Conservation (phyloP, 2,888 invertebrate genomes). For the Melieria crassipennis region DNA sequence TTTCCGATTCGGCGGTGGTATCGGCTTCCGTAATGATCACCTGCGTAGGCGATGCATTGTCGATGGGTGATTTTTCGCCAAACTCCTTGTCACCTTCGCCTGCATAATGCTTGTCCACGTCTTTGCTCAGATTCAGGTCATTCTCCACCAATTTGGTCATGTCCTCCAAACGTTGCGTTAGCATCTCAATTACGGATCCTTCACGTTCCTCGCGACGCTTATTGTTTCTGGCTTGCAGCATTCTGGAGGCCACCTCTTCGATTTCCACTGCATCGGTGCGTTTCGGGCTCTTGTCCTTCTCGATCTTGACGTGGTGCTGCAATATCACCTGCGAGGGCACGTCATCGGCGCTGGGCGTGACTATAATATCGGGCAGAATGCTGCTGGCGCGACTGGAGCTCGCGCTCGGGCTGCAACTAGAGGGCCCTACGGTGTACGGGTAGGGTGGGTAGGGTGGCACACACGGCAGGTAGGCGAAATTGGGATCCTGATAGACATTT, state of each 20-base stretch:
- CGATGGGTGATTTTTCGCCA: constrained; percentile 53
- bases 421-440: constrained; percentile 52
- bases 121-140: constrained; percentile 52
- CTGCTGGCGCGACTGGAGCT: constrained; percentile 56
- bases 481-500: constrained; percentile 36
- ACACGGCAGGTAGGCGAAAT: constrained; percentile 45
- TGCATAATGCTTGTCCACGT: constrained; percentile 52
- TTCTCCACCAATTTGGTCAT: constrained; percentile 52
- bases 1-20: constrained; percentile 19
- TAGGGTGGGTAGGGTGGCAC: constrained; percentile 45
- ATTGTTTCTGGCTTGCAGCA: constrained; percentile 26
- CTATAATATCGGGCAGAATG: constrained; percentile 61
- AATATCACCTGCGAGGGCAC: constrained; percentile 55
- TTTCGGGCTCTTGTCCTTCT: constrained; percentile 48
- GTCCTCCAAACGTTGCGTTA: constrained; percentile 56
- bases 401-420: constrained; percentile 53
- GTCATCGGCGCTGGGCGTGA: constrained; percentile 62
- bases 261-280: constrained; percentile 52
- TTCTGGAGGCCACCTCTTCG: constrained; percentile 45
- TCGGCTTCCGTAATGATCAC: constrained; percentile 32
- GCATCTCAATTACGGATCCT: constrained; percentile 55
- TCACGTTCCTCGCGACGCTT: constrained; percentile 46
- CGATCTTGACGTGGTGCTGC: constrained; percentile 53
- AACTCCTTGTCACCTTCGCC: constrained; percentile 56
- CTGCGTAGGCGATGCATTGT: constrained; percentile 49